Conservation (phyloP, 2,113 vertebrate species). For the Nibea albiflora region DNA sequence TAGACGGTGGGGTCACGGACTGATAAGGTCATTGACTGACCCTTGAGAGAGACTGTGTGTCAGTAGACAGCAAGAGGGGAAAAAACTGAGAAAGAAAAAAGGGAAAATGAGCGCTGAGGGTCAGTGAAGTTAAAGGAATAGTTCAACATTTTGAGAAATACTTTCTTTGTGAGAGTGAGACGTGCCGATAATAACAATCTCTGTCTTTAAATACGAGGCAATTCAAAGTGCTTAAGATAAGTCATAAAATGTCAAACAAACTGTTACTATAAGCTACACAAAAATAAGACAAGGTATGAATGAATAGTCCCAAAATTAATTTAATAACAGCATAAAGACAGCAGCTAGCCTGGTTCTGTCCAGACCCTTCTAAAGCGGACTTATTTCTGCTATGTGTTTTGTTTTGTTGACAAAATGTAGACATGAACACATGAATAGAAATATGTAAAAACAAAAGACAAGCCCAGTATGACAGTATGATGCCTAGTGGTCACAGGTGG, state of each 20-base stretch:
- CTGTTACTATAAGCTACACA: background rate
- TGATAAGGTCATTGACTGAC: constrained; percentile 65
- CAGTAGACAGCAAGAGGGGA: constrained; percentile 41
- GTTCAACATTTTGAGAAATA: background rate
- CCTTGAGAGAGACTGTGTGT: constrained; percentile 46
- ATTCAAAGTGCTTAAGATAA: background rate
- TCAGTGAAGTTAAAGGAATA: constrained; percentile 13
- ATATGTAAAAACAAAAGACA: background rate
- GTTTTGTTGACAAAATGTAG: too few species aligned
- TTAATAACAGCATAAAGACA: background rate
- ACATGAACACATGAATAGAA: background rate
- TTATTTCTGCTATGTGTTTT: background rate
- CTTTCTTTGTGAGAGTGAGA: background rate
- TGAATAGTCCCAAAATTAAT: background rate
- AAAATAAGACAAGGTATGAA: too few species aligned
- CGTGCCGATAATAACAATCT: background rate
- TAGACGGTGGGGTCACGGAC: constrained; percentile 54
- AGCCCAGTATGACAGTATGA: background rate
- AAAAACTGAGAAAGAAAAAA: background rate
- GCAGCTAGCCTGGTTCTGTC: background rate
- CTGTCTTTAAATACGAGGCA: background rate
- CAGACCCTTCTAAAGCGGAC: too few species aligned
- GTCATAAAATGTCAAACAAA: background rate
- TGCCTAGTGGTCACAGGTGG: background rate
- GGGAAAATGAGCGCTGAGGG: background rate